Conservation (phyloP, 2,113 vertebrate genomes). For the Brachypteracias leptosomus region DNA sequence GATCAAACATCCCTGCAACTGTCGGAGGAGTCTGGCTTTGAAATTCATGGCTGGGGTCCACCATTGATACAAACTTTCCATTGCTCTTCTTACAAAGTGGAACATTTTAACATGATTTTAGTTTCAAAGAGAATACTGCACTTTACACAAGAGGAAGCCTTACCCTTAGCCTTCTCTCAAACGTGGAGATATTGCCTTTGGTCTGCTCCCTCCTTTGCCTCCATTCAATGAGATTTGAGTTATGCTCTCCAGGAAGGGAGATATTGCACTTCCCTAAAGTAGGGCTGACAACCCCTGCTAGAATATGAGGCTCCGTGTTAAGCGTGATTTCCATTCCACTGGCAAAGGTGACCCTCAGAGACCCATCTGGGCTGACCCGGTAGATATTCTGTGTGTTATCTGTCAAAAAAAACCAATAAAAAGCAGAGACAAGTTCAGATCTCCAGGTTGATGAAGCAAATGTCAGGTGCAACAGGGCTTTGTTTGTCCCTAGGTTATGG, state of each 20-base stretch:
- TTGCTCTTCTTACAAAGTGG: background rate
- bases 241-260: constrained; percentile 93
- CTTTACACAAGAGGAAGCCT: constrained; percentile 57
- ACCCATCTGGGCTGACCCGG: constrained; percentile 91
- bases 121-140: constrained; percentile 33
- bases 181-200: constrained; percentile 92
- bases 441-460: background rate
- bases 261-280: constrained; percentile 95
- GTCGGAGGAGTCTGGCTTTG: background rate
- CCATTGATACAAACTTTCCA: constrained; percentile 16
- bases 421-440: background rate
- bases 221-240: constrained; percentile 96
- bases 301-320: constrained; percentile 91
- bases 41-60: constrained; percentile 40
- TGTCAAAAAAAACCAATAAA: constrained; percentile 56
- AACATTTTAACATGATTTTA: constrained; percentile 26
- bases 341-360: constrained; percentile 90
- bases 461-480: background rate
- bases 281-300: constrained; percentile 89
- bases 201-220: constrained; percentile 94
- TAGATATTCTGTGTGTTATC: constrained; percentile 94
- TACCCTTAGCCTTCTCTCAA: constrained; percentile 95
- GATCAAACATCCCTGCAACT: constrained; percentile 10
- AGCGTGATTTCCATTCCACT: constrained; percentile 96
- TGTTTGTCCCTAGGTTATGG: background rate